Evolutionary conservation across 2,797 vertebrate genomes (phyloP), one percentile per base, ranked within the genome.

Genomic region (Cryptoblepharus egeriae): DNA sequence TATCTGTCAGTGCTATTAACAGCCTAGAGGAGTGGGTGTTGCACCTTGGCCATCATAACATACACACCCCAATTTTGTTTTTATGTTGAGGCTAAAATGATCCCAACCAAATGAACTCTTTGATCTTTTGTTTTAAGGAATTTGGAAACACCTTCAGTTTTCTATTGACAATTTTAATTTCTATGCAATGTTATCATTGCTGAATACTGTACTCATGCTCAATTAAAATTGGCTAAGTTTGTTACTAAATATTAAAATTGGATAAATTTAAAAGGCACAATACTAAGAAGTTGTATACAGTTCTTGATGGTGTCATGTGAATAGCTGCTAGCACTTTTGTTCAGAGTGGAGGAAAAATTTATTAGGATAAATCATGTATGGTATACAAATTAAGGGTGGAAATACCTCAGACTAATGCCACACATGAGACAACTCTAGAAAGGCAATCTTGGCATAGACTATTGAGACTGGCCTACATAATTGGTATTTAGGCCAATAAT

Each of bases 401-500:
- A 45, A 22, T 30, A 22, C 9, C 24, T 45, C 39, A 75, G 39
- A 67, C 35, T 76, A 80, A 13, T 85, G 20, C 42, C 49, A 80
- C 45, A 15, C 57, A 28, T 45, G 61, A 22, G 39, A 45, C 42
- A 64, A 70, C 42, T 45, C 70, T 32, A 70, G 55, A 52, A n/a
- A 84, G 73, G 61, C 67, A 57, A 6, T 79, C 70, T 69, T 85
- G 78, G 58, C 65, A 80, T 9, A 69, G 35, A 55, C 64, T 63
- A 28, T 42, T 61, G 22, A 75, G 11, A 28, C 28, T 85, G 72
- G 42, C 78, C 45, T 85, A n/a, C n/a, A n/a, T n/a, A 52, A 24
- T 22, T 80, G 78, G 73, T 75, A 85, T 80, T 79, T 11, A 49
- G 72, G 57, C 61, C 39, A 80, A 42, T 75, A 76, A 80, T 80